These are phyloP conservation scores for Periophthalmodon schlosseri DNA, from an alignment of 2,113 vertebrate genomes.

Conservation along the genomic window DNA sequence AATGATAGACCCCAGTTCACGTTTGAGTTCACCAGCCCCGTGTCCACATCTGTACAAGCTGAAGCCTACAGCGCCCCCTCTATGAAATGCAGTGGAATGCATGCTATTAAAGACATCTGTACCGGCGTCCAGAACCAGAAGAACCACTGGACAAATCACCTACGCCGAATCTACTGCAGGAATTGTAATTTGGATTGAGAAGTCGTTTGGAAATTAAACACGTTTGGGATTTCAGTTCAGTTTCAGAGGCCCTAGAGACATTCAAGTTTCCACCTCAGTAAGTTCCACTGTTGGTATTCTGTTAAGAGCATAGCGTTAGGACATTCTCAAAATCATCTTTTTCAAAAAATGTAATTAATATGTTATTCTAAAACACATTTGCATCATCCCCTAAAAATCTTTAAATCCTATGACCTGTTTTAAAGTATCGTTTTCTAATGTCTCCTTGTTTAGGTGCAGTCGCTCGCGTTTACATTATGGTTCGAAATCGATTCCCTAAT, in stretches of 20 bases:
- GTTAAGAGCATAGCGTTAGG: constrained; percentile 52
- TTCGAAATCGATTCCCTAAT: constrained; percentile 41
- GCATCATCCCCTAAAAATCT: constrained; percentile 59
- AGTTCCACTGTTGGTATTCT: constrained; percentile 29
- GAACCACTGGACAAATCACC: constrained; percentile 63
- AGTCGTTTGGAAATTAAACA: constrained; percentile 28
- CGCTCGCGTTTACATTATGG: constrained; percentile 44
- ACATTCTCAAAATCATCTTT: constrained; percentile 63
- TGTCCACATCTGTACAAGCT: constrained; percentile 68
- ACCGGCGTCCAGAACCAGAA: constrained; percentile 68
- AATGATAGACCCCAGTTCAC: constrained; percentile 62
- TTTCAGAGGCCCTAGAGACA: constrained; percentile 50
- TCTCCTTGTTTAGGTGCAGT: constrained; percentile 37
- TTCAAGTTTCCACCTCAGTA: constrained; percentile 50
- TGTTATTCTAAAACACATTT: constrained; percentile 44
- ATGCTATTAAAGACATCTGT: constrained; percentile 73
- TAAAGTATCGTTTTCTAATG: constrained; percentile 54
- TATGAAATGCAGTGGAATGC: constrained; percentile 72
- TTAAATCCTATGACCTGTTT: constrained; percentile 49
- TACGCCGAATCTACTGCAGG: constrained; percentile 60
- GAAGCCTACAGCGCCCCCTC: constrained; percentile 54
- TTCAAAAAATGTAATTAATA: constrained; percentile 51
- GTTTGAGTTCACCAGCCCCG: constrained; percentile 44
- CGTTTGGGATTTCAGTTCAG: constrained; percentile 30
- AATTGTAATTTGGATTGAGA: constrained; percentile 64